A percentile compares a stretch with the other conserved stretches of the same genome.
phyloP scores from a whole-genome alignment of 2,113 vertebrate genomes.

The Diglossa brunneiventris region DNA sequence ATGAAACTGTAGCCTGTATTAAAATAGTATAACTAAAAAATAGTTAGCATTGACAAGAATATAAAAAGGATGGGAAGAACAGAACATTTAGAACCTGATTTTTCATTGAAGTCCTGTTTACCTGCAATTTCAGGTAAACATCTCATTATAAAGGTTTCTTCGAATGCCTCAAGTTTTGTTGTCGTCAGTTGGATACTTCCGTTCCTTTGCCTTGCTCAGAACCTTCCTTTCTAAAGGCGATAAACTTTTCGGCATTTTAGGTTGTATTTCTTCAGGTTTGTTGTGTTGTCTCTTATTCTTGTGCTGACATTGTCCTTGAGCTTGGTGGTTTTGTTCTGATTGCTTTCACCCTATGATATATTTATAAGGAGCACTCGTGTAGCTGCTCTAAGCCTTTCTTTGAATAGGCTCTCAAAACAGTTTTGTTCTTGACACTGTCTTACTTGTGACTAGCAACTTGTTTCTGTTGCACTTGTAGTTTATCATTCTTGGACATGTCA shows the following conservation, averaged over 20 bases:
- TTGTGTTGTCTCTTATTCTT: background rate
- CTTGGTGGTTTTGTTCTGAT: background rate
- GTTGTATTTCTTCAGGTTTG: background rate
- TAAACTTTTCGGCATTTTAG: background rate
- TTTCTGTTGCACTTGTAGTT: background rate
- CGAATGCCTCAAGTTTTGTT: background rate
- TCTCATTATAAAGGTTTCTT: background rate
- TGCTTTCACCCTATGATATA: background rate
- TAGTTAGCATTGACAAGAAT: background rate
- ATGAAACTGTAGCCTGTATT: background rate
- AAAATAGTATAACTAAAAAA: background rate
- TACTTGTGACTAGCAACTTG: background rate
- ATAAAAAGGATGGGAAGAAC: background rate
- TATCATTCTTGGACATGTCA: background rate
- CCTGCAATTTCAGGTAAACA: rapidly evolving
- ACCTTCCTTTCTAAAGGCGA: background rate
- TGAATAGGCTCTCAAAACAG: background rate
- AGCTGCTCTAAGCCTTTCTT: background rate
- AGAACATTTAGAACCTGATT: background rate
- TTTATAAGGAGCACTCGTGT: background rate
- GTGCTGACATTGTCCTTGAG: background rate
- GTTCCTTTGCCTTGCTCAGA: background rate
- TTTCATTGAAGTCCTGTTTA: background rate
- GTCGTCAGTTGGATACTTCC: background rate
- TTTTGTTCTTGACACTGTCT: background rate